Conservation (phyloP, 2,113 vertebrate species). For the Chloropsis hardwickii region DNA sequence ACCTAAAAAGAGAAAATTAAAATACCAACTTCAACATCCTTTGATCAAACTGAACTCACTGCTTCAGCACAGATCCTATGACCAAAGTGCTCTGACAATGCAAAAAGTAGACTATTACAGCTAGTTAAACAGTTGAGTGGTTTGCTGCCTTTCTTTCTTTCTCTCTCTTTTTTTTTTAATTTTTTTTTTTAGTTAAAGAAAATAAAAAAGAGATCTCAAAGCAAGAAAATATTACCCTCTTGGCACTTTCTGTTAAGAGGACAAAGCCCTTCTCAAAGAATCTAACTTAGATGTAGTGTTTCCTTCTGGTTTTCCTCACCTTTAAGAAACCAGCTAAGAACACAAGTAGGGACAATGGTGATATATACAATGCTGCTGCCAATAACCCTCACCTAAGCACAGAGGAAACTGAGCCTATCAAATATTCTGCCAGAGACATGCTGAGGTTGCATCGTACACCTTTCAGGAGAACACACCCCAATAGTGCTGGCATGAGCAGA, state of each 20-base stretch:
- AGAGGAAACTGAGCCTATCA: background rate
- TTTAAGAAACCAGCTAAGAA: background rate
- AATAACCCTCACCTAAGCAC: background rate
- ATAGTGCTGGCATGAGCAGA: fast-evolving
- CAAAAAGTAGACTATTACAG: background rate
- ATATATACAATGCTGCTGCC: background rate
- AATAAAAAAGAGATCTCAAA: background rate
- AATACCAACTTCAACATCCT: background rate
- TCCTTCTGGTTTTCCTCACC: background rate
- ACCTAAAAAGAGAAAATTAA: background rate
- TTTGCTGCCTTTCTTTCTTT: background rate
- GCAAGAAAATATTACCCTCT: background rate
- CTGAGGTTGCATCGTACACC: fast-evolving
- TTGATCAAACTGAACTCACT: background rate
- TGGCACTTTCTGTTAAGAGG: background rate
- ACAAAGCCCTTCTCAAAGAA: background rate
- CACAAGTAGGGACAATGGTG: background rate
- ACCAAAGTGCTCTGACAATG: background rate
- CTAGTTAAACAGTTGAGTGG: fast-evolving
- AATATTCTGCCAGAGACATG: background rate
- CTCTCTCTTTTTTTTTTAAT: too few relatives aligned
- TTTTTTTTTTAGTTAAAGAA: background rate
- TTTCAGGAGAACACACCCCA: background rate
- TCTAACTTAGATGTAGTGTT: background rate
- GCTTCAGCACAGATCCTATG: background rate